phyloP scores from a whole-genome alignment of 2,797 vertebrate species.

The Gambelia wislizenii region DNA sequence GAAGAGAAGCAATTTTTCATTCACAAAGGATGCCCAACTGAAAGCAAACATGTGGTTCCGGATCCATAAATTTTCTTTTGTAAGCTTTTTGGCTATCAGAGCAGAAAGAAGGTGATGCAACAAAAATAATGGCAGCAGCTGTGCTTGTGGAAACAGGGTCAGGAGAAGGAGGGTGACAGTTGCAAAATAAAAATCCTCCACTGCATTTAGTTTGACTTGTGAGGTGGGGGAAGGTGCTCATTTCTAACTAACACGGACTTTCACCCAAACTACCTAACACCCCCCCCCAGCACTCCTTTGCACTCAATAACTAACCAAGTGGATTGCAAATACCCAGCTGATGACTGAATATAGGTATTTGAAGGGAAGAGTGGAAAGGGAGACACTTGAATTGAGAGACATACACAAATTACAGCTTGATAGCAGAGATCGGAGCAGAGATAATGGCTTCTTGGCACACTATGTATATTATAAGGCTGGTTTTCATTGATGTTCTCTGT shows the following conservation, averaged over 20 bases:
- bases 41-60: slow-evolving; percentile 40
- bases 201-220: not conserved
- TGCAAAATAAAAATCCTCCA: not conserved
- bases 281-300: not conserved
- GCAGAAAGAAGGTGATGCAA: slow-evolving; percentile 36
- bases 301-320: not conserved
- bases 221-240: not conserved
- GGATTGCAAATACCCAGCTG: not conserved
- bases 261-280: not conserved
- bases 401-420: too few species aligned
- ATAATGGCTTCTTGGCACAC: too few species aligned
- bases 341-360: not conserved
- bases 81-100: slow-evolving; percentile 37
- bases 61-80: slow-evolving; percentile 53
- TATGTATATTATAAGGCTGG: too few species aligned
- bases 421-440: too few species aligned
- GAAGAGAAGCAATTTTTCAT: slow-evolving; percentile 54
- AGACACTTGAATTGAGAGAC: too few species aligned
- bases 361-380: too few species aligned
- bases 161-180: not conserved
- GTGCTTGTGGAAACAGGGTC: not conserved
- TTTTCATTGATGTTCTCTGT: too few species aligned
- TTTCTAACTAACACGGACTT: not conserved
- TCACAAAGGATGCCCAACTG: slow-evolving; percentile 55
- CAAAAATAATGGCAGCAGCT: slow-evolving; percentile 40